Evolutionary conservation across 2,888 invertebrate species (phyloP).

Genomic region (Hipparchia sbordonii): DNA sequence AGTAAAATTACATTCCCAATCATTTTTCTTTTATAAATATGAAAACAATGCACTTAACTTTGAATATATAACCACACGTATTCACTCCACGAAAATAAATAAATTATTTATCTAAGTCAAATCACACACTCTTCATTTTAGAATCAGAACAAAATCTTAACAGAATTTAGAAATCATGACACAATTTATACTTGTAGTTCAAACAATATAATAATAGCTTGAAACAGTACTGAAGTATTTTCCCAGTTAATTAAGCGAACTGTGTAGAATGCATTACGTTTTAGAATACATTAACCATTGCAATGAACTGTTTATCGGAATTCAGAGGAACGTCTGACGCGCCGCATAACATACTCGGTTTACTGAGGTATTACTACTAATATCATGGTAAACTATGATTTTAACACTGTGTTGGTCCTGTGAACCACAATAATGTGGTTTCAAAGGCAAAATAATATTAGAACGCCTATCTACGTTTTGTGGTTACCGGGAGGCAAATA

Average conservation of each 20-base stretch:
- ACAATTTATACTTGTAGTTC: neutral
- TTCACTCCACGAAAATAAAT: no score
- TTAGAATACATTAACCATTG: slow-evolving; percentile 56
- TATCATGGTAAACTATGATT: neutral
- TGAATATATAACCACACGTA: no score
- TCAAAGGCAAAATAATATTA: neutral
- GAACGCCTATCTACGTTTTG: neutral
- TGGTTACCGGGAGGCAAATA: no score
- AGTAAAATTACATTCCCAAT: no score
- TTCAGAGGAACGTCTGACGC: slow-evolving; percentile 36
- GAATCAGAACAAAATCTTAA: no score
- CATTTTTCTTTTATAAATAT: no score
- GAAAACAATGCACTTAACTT: no score
- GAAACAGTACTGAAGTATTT: slow-evolving; percentile 33
- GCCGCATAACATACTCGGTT: slow-evolving; percentile 9
- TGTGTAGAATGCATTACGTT: slow-evolving; percentile 55
- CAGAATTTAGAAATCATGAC: neutral
- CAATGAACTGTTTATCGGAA: slow-evolving; percentile 58
- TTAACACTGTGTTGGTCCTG: neutral
- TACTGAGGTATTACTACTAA: slow-evolving; percentile 14
- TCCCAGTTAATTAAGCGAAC: slow-evolving; percentile 53
- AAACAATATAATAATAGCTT: slow-evolving; percentile 18
- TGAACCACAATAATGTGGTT: neutral
- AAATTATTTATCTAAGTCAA: no score
- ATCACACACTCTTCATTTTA: no score